Evolutionary conservation across 2,113 vertebrate genomes (phyloP).

Genomic region (Haplotaxodon microlepis): DNA sequence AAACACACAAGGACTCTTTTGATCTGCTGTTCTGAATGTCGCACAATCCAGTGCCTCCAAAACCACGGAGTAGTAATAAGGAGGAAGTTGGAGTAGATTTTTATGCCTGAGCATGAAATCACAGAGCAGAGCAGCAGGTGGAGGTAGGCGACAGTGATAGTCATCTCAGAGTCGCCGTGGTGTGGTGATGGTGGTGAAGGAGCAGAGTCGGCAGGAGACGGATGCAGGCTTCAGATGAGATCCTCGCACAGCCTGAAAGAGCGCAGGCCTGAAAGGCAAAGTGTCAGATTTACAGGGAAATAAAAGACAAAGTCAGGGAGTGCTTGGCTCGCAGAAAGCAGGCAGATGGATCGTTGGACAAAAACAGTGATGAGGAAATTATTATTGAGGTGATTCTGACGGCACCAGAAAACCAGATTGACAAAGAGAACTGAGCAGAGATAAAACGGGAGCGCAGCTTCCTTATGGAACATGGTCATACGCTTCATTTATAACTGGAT

Average conservation of each 20-base stretch:
- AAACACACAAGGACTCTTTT: neutral
- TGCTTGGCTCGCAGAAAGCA: neutral
- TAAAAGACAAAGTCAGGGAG: neutral
- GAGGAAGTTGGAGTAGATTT: neutral
- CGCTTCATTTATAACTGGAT: accelerated
- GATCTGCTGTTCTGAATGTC: accelerated
- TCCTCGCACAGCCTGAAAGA: neutral
- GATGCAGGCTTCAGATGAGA: neutral
- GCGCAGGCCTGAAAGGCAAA: neutral
- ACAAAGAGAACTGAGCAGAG: neutral
- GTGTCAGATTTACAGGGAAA: accelerated
- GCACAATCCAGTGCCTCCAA: accelerated
- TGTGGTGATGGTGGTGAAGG: accelerated
- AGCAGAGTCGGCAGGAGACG: neutral
- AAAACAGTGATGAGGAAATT: neutral
- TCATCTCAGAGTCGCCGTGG: neutral
- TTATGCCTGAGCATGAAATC: neutral
- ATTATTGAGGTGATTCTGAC: neutral
- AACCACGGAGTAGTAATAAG: accelerated
- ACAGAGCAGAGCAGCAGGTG: neutral
- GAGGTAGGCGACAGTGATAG: neutral
- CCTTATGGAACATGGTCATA: neutral
- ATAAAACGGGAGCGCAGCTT: accelerated
- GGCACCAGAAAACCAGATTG: neutral
- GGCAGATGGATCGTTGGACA: neutral